phyloP scores from a whole-genome alignment of 2,113 vertebrate species.

The Thymallus thymallus region DNA sequence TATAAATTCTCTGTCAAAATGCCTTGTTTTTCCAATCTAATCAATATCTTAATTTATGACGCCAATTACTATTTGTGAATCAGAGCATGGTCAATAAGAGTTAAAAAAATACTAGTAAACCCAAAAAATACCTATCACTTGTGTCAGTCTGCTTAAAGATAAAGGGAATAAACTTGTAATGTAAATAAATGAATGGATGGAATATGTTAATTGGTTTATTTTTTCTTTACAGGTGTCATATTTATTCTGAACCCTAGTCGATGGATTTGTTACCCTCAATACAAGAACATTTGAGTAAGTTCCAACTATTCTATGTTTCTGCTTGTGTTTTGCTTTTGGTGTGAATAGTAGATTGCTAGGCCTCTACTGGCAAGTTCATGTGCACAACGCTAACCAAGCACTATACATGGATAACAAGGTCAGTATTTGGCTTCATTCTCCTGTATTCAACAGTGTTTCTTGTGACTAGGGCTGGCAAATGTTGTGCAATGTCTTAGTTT shows the following conservation, averaged over 20 bases:
- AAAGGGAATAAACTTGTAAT: not conserved
- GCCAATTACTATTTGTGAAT: not conserved
- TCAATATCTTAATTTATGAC: too few species aligned
- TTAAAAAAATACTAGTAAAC: not conserved
- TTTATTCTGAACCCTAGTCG: conserved; percentile 61
- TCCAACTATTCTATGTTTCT: not conserved
- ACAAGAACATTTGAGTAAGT: conserved; percentile 73
- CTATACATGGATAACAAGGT: not conserved
- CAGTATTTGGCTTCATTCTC: not conserved
- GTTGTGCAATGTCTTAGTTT: not conserved
- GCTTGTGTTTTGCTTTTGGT: conserved; percentile 2
- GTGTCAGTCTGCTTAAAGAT: not conserved
- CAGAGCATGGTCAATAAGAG: not conserved
- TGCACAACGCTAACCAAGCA: not conserved
- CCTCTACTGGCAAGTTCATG: conserved; percentile 13
- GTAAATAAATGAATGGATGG: not conserved
- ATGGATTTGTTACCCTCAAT: conserved; percentile 74
- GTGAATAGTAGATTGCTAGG: not conserved
- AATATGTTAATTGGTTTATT: not conserved
- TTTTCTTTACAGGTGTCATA: conserved; percentile 66
- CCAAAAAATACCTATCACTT: not conserved
- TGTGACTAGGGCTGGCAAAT: not conserved
- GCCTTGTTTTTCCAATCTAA: too few species aligned
- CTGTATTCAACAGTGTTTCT: not conserved
- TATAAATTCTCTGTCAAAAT: not conserved